A percentile compares a stretch with the other conserved stretches of the same genome.
phyloP scores from a whole-genome alignment of 2,113 vertebrate genomes.

The Apaloderma vittatum region DNA sequence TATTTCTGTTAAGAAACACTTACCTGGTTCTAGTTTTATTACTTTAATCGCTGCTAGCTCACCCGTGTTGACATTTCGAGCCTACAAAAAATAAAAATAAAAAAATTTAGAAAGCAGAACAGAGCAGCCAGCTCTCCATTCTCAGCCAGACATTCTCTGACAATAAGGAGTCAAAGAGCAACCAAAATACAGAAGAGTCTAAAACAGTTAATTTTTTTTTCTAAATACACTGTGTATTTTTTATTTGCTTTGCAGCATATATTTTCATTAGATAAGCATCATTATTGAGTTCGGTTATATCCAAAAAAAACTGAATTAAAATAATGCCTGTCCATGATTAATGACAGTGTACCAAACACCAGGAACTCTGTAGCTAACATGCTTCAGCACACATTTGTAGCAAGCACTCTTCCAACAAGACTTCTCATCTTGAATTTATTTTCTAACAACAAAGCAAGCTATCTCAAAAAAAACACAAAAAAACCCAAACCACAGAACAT shows the following conservation, averaged over 20 bases:
- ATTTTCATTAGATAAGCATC: neutral
- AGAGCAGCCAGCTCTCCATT: neutral
- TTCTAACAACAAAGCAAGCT: neutral
- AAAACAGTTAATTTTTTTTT: neutral
- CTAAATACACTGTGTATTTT: neutral
- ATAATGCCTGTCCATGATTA: neutral
- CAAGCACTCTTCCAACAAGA: neutral
- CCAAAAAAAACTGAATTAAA: neutral
- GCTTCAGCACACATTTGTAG: neutral
- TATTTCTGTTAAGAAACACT: slow-evolving; percentile 58
- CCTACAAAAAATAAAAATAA: slow-evolving; percentile 75
- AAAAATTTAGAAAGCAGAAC: slow-evolving; percentile 5
- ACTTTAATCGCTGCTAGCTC: slow-evolving; percentile 98
- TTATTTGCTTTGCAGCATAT: neutral
- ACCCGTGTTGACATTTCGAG: slow-evolving; percentile 92
- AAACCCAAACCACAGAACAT: neutral
- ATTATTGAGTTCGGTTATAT: neutral
- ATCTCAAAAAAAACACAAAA: neutral
- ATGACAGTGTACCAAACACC: neutral
- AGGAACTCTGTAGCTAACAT: neutral
- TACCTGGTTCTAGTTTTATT: slow-evolving; percentile 98
- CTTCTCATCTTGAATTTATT: neutral
- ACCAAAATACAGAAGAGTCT: neutral
- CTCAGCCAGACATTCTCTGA: neutral
- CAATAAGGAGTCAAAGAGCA: neutral